Evolutionary conservation across 2,888 invertebrate species (phyloP).

Genomic region (Eilema caniola): DNA sequence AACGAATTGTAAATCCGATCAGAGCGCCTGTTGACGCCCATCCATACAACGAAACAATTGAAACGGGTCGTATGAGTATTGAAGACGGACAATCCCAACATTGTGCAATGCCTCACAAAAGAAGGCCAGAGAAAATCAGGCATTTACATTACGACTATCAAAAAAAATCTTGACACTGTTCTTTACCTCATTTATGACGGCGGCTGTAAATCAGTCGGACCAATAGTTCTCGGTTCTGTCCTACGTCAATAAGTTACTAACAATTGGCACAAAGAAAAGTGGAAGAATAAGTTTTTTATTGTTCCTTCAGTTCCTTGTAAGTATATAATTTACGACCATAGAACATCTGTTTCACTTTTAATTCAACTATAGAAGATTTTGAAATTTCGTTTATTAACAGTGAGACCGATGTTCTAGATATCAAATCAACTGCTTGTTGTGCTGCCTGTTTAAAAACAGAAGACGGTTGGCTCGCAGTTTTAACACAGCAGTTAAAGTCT

Average conservation of each 20-base stretch:
- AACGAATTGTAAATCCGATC: conserved; percentile 84
- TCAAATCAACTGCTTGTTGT: conserved; percentile 14
- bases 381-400: conserved; percentile 25
- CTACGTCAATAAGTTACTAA: conserved; percentile 64
- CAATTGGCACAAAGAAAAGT: conserved; percentile 53
- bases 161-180: conserved; percentile 66
- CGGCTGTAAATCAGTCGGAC: conserved; percentile 78
- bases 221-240: conserved; percentile 65
- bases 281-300: conserved; percentile 48
- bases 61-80: conserved; percentile 66
- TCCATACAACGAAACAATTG: conserved; percentile 79
- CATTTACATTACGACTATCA: conserved; percentile 73
- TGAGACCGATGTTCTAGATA: neutral
- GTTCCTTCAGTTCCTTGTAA: conserved; percentile 43
- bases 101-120: conserved; percentile 82
- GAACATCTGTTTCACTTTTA: conserved; percentile 55
- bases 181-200: conserved; percentile 61
- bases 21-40: conserved; percentile 77
- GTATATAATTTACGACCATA: conserved; percentile 54
- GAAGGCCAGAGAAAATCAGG: conserved; percentile 79
- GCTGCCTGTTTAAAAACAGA: neutral
- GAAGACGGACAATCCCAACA: conserved; percentile 70
- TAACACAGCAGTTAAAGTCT: neutral
- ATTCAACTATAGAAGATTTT: conserved; percentile 24
- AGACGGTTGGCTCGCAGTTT: neutral